Conservation (phyloP, 2,113 vertebrate genomes). For the Axis porcinus region DNA sequence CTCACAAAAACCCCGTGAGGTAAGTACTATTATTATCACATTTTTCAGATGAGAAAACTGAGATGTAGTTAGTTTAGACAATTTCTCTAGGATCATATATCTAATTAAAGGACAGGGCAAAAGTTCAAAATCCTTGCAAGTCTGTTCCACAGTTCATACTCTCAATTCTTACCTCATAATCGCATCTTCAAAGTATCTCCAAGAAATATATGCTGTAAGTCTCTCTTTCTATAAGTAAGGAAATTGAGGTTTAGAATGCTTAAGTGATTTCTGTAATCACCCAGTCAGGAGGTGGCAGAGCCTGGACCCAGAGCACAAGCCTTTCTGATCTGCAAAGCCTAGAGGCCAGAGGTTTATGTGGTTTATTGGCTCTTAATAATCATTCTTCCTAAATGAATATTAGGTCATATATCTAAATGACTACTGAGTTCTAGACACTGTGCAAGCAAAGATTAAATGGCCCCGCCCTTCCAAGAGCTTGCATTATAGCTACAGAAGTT, state of each 20-base stretch:
- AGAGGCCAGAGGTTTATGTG: background rate
- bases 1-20: background rate
- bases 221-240: background rate
- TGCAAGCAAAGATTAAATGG: background rate
- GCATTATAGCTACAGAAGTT: background rate
- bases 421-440: background rate
- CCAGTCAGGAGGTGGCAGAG: background rate
- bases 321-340: background rate
- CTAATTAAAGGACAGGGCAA: background rate
- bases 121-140: background rate
- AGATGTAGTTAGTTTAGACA: background rate
- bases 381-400: background rate
- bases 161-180: background rate
- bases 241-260: background rate
- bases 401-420: background rate
- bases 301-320: background rate
- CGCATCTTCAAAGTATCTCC: background rate
- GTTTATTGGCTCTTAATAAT: background rate
- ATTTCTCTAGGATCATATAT: background rate
- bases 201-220: background rate
- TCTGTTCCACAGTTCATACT: background rate
- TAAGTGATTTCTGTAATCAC: background rate
- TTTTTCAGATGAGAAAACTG: conserved; percentile 5
- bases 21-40: background rate
- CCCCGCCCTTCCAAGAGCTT: background rate